Base-by-base conservation (phyloP, 2,888 invertebrate species). In the Perizoma flavofasciatum region DNA sequence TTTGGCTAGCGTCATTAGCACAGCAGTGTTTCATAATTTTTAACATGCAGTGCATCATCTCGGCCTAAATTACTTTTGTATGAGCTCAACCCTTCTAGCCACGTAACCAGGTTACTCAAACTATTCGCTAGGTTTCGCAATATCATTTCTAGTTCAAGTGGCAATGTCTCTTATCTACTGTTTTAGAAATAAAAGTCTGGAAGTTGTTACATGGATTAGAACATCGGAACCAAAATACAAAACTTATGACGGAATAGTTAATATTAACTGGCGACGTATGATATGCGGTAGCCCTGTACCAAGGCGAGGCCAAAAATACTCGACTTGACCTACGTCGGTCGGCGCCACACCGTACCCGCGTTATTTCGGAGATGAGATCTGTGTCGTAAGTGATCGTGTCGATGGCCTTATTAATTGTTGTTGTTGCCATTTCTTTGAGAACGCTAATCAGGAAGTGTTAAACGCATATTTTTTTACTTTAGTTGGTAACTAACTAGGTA, bases 301-400 rank as follows among this genome's bases (percentile, higher is more conserved):
- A 91, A 91, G 90, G 91, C 86, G 89, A 91, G 79, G 78, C 85
- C 84, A 73, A 83, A 92, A 91, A 92, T 90, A 91, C 78, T 74
- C 87, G 77, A 81, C 85, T 84, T 90, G 89, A 91, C 90, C 90
- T 89, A 89, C 89, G 88, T 72, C 75, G 82, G 22, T 67, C 75
- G 81, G 78, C 81, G 81, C 79, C 78, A 75, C 75, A 75, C 75
- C 68, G 74, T 74, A 75, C 73, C 72, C 77, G 73, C 73, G 82
- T 82, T 86, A 85, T 86, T 84, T 85, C 67, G 75, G 80, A 79
- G 76, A 79, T 75, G 74, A 66, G 73, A 71, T 77, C 72, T 72
- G 73, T 77, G 75, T 76, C 76, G 76, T 75, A 77, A 77, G 73
- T 69, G 69, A 63, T 67, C 66, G 74, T 74, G 81, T 81, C 82